Percentiles rank a stretch among this genome's conserved stretches.
Evolutionary conservation across 2,797 vertebrate genomes (phyloP).

Genomic region (Pipistrellus pygmaeus): DNA sequence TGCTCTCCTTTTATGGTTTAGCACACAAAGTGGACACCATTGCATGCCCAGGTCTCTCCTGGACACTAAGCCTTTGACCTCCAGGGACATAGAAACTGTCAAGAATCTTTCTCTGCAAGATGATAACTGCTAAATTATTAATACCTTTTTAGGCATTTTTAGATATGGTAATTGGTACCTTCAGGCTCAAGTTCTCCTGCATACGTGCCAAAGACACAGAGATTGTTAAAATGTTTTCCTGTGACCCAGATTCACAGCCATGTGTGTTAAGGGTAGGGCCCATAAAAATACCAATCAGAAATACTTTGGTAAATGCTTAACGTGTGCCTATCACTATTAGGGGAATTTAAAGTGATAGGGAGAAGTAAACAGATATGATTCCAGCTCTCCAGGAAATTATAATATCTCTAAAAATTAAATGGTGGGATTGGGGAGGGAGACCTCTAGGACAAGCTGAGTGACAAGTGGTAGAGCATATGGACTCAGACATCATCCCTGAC

Average conservation of each 20-base stretch:
- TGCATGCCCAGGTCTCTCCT: background rate
- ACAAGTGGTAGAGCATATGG: background rate
- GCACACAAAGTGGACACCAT: background rate
- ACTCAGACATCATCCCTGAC: background rate
- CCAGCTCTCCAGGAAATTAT: background rate
- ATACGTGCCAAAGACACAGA: constrained; percentile 31
- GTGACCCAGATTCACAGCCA: constrained; percentile 63
- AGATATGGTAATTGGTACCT: constrained; percentile 69
- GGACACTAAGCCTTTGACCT: background rate
- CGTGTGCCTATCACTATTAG: background rate
- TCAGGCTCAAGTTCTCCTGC: constrained; percentile 46
- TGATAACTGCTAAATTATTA: constrained; percentile 69
- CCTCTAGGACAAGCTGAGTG: background rate
- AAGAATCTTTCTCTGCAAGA: background rate
- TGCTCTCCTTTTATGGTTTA: background rate
- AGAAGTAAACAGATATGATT: background rate
- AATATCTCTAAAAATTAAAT: background rate
- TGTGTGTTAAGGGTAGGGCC: background rate
- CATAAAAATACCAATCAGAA: constrained; percentile 36
- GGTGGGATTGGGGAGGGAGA: accelerated
- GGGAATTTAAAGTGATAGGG: background rate
- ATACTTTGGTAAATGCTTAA: constrained; percentile 50
- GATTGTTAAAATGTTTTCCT: constrained; percentile 17
- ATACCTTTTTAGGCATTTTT: constrained; percentile 68
- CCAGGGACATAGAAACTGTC: background rate